These are phyloP conservation scores for Geopemphigus sp. DNA, from an alignment of 1,140 invertebrate species.

Conservation along the genomic window DNA sequence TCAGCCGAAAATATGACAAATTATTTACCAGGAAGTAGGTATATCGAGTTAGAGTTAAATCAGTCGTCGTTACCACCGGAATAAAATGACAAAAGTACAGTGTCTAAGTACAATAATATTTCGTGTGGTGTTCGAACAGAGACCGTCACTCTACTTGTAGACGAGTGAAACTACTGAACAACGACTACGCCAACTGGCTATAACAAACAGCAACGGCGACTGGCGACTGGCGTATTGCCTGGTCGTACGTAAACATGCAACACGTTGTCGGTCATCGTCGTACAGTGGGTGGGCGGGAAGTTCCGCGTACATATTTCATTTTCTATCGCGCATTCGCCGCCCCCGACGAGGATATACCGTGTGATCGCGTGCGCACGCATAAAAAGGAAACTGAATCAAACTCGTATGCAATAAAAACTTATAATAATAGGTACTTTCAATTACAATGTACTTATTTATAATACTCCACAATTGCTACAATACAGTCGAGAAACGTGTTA, in stretches of 20 bases:
- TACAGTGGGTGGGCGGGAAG: not conserved
- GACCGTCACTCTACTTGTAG: not conserved
- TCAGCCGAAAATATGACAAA: not conserved
- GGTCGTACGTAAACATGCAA: conserved; percentile 38
- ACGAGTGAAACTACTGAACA: not conserved
- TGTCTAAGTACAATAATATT: not conserved
- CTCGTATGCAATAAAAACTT: not conserved
- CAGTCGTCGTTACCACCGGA: not conserved
- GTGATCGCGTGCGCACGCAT: not conserved
- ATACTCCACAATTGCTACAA: too few relatives aligned
- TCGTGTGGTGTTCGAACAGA: not conserved
- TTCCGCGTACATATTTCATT: conserved; percentile 9
- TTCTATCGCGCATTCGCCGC: not conserved
- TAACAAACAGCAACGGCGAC: not conserved
- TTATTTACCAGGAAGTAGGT: not conserved
- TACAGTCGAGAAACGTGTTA: too few relatives aligned
- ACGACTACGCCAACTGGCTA: too few relatives aligned
- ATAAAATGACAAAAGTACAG: not conserved
- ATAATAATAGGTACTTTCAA: too few relatives aligned
- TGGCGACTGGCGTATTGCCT: not conserved
- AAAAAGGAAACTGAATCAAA: not conserved
- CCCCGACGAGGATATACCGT: not conserved
- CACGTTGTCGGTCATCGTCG: conserved; percentile 30
- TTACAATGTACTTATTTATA: too few relatives aligned
- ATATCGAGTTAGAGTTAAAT: not conserved